Evolutionary conservation across 2,797 vertebrate genomes (phyloP).

Genomic region (Melanotaenia boesemani): DNA sequence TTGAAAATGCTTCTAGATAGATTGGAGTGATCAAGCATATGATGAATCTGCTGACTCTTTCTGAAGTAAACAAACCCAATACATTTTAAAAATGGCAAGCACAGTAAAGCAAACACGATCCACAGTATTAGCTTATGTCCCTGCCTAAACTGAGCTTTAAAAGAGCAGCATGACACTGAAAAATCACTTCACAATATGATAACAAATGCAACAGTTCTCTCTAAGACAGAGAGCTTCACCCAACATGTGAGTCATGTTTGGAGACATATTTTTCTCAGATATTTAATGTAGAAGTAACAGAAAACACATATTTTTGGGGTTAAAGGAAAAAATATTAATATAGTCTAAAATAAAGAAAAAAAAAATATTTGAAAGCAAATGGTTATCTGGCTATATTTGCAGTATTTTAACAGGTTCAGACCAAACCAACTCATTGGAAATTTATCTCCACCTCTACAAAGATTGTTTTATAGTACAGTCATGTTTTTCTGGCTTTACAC

Average conservation of each 20-base stretch:
- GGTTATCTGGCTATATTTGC: conserved; percentile 5
- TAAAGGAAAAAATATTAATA: neutral
- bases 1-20: conserved; percentile 27
- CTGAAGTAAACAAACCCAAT: conserved; percentile 38
- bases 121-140: neutral
- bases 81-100: conserved; percentile 22
- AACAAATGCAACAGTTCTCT: conserved; percentile 12
- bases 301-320: neutral
- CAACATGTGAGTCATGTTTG: conserved; percentile 3
- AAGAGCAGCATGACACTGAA: conserved; percentile 21
- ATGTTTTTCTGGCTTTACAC: conserved; percentile 9
- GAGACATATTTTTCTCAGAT: conserved; percentile 1
- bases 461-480: conserved; percentile 1
- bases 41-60: conserved; percentile 13
- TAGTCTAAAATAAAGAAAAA: neutral
- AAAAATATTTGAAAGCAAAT: conserved; percentile 8
- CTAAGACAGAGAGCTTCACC: neutral
- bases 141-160: conserved; percentile 16
- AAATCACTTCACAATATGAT: conserved; percentile 17
- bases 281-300: neutral
- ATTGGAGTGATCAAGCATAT: conserved; percentile 31
- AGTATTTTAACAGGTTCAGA: conserved; percentile 13
- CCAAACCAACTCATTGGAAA: conserved; percentile 9
- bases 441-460: neutral
- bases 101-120: conserved; percentile 27